These are phyloP conservation scores for Rattus norvegicus DNA, from an alignment of 2,113 vertebrate genomes.

Conservation along the genomic window DNA sequence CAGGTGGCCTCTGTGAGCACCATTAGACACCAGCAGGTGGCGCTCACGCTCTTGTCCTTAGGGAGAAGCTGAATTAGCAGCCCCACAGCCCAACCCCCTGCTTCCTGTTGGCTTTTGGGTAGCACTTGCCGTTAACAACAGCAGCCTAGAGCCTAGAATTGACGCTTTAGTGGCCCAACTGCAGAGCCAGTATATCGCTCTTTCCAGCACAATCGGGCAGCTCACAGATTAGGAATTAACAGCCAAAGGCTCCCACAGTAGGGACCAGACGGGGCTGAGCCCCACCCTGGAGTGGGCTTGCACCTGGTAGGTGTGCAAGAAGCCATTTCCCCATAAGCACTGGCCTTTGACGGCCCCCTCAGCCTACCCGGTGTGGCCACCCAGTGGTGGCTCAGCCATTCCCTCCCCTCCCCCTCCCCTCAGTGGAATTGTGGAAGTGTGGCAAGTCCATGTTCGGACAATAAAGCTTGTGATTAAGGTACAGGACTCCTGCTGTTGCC, in stretches of 20 bases:
- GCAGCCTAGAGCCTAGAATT: constrained; percentile 44
- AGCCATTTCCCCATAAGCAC: neutral
- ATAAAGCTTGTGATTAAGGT: constrained; percentile 88
- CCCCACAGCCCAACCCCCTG: neutral
- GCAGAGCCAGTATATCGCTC: neutral
- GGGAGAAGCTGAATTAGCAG: neutral
- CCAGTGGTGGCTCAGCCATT: neutral
- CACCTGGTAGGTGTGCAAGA: neutral
- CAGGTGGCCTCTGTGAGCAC: neutral
- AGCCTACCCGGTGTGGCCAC: neutral
- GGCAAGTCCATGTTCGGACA: constrained; percentile 85
- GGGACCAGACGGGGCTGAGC: neutral
- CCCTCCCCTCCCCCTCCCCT: neutral
- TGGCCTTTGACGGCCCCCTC: neutral
- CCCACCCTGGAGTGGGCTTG: neutral
- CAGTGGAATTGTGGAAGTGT: constrained; percentile 85
- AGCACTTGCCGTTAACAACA: constrained; percentile 78
- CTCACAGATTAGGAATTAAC: constrained; percentile 77
- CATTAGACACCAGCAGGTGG: neutral
- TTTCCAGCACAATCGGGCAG: constrained; percentile 74
- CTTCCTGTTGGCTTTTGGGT: constrained; percentile 60
- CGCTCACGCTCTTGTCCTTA: neutral
- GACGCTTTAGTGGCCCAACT: constrained; percentile 73
- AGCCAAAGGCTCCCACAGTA: constrained; percentile 45
- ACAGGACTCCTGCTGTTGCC: neutral